Evolutionary conservation across 2,888 invertebrate species (phyloP).

Genomic region (Operophtera brumata): DNA sequence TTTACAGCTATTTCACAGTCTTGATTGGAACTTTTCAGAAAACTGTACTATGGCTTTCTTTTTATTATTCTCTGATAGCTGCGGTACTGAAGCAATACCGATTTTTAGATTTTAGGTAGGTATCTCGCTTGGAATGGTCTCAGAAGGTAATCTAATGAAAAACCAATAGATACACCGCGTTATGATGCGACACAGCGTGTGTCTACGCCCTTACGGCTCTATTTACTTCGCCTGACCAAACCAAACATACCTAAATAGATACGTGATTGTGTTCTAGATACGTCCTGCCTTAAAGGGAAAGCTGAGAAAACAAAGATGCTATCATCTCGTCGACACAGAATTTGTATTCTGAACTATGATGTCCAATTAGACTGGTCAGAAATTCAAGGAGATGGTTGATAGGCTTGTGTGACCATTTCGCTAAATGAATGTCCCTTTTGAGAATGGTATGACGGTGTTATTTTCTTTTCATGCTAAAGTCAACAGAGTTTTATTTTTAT

Average conservation of each 20-base stretch:
- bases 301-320: slow-evolving; percentile 40
- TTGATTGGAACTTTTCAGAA: too few relatives aligned
- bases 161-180: too few relatives aligned
- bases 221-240: not conserved
- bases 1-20: too few relatives aligned
- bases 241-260: slow-evolving; percentile 1
- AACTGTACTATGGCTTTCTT: too few relatives aligned
- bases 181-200: too few relatives aligned
- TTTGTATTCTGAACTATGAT: slow-evolving; percentile 36
- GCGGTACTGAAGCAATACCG: too few relatives aligned
- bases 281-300: slow-evolving; percentile 27
- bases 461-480: not conserved
- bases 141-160: too few relatives aligned
- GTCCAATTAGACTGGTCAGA: slow-evolving; percentile 27
- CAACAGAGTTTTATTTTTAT: not conserved
- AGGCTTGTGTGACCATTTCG: slow-evolving; percentile 4
- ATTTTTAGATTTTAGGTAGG: too few relatives aligned
- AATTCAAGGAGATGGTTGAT: slow-evolving; percentile 10
- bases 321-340: slow-evolving; percentile 29
- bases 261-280: slow-evolving; percentile 14
- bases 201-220: not conserved
- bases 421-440: not conserved
- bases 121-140: too few relatives aligned
- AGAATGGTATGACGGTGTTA: not conserved
- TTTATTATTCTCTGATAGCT: too few relatives aligned